Percentiles rank a stretch among this genome's conserved stretches.
Evolutionary conservation across 2,888 invertebrate species (phyloP).

Genomic region (Dolichopus griseipennis): DNA sequence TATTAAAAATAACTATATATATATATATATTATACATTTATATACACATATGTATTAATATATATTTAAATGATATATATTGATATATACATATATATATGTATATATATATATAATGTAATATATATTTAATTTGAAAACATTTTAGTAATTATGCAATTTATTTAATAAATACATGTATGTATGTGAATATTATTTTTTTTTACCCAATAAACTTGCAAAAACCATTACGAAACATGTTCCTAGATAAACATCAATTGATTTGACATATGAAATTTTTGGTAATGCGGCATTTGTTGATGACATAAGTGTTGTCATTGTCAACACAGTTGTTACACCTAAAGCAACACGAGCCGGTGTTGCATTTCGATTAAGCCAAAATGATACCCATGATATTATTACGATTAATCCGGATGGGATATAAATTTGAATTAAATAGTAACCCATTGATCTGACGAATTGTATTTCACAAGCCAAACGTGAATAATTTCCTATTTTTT

Average conservation of each 20-base stretch:
- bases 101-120: slow-evolving; percentile 10
- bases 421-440: slow-evolving; percentile 97
- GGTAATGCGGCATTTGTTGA: slow-evolving; percentile 94
- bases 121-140: too few relatives aligned
- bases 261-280: slow-evolving; percentile 96
- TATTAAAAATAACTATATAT: too few relatives aligned
- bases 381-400: slow-evolving; percentile 95
- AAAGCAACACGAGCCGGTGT: slow-evolving; percentile 89
- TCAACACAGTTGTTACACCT: slow-evolving; percentile 91
- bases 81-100: slow-evolving; percentile 4
- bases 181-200: slow-evolving; percentile 21
- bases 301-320: slow-evolving; percentile 96
- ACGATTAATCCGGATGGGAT: slow-evolving; percentile 95
- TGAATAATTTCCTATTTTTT: slow-evolving; percentile 80
- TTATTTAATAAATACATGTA: too few relatives aligned
- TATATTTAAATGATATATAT: too few relatives aligned
- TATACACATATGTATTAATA: too few relatives aligned
- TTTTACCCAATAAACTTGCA: slow-evolving; percentile 87
- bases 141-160: too few relatives aligned
- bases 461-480: slow-evolving; percentile 93
- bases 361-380: slow-evolving; percentile 92
- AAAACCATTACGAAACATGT: slow-evolving; percentile 99
- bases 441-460: slow-evolving; percentile 96
- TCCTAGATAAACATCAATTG: slow-evolving; percentile 93
- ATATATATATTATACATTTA: too few relatives aligned